phyloP scores from a whole-genome alignment of 2,113 vertebrate species.

The Dromaius novaehollandiae region DNA sequence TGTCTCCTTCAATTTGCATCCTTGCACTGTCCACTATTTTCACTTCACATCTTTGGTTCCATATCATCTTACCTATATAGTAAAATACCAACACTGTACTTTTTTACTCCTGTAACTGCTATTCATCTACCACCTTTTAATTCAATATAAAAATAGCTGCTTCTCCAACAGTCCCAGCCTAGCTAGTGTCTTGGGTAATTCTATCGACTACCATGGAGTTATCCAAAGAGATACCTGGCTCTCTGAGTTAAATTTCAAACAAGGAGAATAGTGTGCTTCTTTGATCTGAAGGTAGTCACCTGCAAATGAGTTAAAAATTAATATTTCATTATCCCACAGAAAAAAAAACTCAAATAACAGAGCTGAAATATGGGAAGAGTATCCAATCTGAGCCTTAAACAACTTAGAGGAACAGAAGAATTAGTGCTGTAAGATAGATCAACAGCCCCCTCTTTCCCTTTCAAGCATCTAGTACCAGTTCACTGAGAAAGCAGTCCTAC shows the following conservation, averaged over 20 bases:
- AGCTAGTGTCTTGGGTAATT: background rate
- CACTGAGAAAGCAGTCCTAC: background rate
- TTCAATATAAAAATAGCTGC: slow-evolving; percentile 35
- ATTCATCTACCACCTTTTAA: slow-evolving; percentile 48
- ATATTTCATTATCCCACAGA: background rate
- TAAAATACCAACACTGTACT: slow-evolving; percentile 29
- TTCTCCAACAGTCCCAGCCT: background rate
- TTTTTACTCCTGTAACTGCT: background rate
- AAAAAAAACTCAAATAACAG: background rate
- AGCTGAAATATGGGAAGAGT: background rate
- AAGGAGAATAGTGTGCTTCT: background rate
- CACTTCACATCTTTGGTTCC: slow-evolving; percentile 36
- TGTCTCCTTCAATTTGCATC: background rate
- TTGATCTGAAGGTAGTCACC: slow-evolving; percentile 44
- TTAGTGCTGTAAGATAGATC: background rate
- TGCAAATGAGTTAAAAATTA: slow-evolving; percentile 50
- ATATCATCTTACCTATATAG: slow-evolving; percentile 32
- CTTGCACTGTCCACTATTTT: background rate
- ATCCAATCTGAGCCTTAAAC: background rate
- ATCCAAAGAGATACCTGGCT: background rate
- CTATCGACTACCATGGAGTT: background rate
- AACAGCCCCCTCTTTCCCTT: background rate
- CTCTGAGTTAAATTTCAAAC: background rate
- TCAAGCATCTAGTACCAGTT: background rate
- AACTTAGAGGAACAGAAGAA: background rate